Base-by-base conservation (phyloP, 2,113 vertebrate genomes). In the Myrmophylax atrothorax region DNA sequence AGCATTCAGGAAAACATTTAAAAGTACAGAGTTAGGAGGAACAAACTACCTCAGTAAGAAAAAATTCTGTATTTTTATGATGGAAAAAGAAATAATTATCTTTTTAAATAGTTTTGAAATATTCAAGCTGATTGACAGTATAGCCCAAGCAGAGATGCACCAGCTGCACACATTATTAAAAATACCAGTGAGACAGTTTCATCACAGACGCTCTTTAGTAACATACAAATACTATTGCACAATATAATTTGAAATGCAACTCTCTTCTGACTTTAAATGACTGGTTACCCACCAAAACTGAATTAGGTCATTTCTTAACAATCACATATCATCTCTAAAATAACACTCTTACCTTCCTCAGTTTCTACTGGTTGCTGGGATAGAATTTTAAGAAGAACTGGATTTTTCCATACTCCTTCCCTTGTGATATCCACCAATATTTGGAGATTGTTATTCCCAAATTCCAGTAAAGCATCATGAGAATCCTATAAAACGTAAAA, bases 341-440 rank as follows among this genome's bases (percentile, higher is more conserved):
- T 49, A 49, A 79, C 8, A 50, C 53, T 64, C 98, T 97, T 95
- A 99, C 99, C 98, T 98, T 99, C 99, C 87, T 99, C 98, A 92
- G 94, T 77, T 92, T 98, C 98, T 95, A 99, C 98, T 87, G 98
- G 97, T 85, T 99, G 99, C 62, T 99, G 98, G 9, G 99, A 99
- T 22, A 99, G 98, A 84, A 99, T 98, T 78, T 99, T 98, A 46
- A 98, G 97, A 74, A 99, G 98, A 97, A 99, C 89, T 33, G 98
- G 98, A 95, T 99, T 99, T 98, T 98, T 99, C 99, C 99, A 99
- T 10, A 99, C 98, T 6, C 99, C 99, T 94, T 99, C 99, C 93
- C 98, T 99, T 78, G 99, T 98, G 93, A 99, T 98, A 96, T 99
- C 99, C 83, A 99, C 98, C 96, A 99, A 91, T 89, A 99, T 97